These are phyloP conservation scores for Syritta pipiens DNA, from an alignment of 2,888 invertebrate genomes.

Conservation along the genomic window DNA sequence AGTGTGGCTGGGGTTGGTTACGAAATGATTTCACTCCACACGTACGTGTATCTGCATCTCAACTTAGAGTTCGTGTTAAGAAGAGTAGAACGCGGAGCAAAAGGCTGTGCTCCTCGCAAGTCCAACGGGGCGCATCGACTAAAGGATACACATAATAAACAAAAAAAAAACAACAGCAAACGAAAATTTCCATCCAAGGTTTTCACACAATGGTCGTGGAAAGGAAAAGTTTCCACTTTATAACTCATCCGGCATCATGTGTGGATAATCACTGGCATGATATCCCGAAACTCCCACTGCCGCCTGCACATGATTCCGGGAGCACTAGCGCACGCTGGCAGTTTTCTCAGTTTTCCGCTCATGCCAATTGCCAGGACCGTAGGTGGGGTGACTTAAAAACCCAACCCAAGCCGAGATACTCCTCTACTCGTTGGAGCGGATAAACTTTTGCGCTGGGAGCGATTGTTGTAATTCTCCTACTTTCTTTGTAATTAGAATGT, in stretches of 20 bases:
- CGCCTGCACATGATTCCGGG: no score
- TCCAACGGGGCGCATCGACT: not conserved
- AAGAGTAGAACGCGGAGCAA: no score
- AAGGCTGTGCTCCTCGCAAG: slow-evolving; percentile 1
- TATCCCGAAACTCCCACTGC: slow-evolving; percentile 13
- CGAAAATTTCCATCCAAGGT: slow-evolving; percentile 13
- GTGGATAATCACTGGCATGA: slow-evolving; percentile 55
- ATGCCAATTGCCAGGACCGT: not conserved
- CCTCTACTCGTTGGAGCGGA: slow-evolving; percentile 20
- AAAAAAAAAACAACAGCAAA: slow-evolving; percentile 5
- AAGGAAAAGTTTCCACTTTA: slow-evolving; percentile 28
- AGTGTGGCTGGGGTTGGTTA: no score
- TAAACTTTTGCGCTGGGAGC: slow-evolving; percentile 50
- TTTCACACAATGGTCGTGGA: slow-evolving; percentile 11
- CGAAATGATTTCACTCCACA: not conserved
- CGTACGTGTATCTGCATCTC: not conserved
- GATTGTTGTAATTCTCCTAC: slow-evolving; percentile 52
- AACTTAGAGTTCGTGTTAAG: no score
- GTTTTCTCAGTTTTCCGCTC: slow-evolving; percentile 5
- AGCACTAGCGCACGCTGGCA: no score
- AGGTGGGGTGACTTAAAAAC: not conserved
- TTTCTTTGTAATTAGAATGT: slow-evolving; percentile 62
- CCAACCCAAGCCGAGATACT: not conserved
- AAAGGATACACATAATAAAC: not conserved
- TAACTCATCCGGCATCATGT: slow-evolving; percentile 60